These are phyloP conservation scores for Bos javanicus DNA, from an alignment of 2,113 vertebrate genomes.

Conservation along the genomic window DNA sequence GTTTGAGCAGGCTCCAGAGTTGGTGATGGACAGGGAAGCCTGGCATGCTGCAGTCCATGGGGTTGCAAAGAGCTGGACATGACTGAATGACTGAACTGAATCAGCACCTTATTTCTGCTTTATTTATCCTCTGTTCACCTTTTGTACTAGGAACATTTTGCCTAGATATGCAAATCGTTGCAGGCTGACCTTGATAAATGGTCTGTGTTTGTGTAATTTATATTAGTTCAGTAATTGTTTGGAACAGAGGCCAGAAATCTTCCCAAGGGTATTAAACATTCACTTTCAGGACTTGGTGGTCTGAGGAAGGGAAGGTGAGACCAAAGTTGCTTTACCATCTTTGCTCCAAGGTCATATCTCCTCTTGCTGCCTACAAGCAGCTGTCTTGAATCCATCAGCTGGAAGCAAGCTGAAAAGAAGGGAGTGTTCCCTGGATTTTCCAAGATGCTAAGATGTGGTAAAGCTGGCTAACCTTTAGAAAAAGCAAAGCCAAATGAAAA, in stretches of 20 bases:
- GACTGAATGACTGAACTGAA: not conserved
- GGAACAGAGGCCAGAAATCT: slow-evolving; percentile 52
- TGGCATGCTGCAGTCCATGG: not conserved
- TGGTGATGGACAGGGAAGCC: not conserved
- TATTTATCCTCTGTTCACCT: slow-evolving; percentile 44
- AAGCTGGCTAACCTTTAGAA: not conserved
- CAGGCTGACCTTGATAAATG: slow-evolving; percentile 70
- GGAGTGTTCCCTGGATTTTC: not conserved
- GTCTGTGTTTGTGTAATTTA: slow-evolving; percentile 68
- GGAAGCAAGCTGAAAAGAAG: not conserved
- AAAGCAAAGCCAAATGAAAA: not conserved
- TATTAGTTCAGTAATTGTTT: slow-evolving; percentile 73
- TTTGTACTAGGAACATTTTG: slow-evolving; percentile 47
- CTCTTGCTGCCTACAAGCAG: not conserved
- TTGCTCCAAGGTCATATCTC: rapidly evolving
- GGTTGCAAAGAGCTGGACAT: not conserved
- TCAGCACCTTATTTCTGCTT: slow-evolving; percentile 47
- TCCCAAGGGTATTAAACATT: slow-evolving; percentile 51
- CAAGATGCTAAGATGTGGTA: not conserved
- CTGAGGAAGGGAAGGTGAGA: slow-evolving; percentile 54
- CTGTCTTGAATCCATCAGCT: not conserved
- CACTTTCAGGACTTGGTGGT: slow-evolving; percentile 12
- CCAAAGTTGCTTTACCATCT: not conserved
- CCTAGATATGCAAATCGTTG: slow-evolving; percentile 68
- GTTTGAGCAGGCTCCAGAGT: not conserved